Evolutionary conservation across 2,888 invertebrate genomes (phyloP), one percentile per base, ranked within the genome.

Genomic region (Ectemnius continuus): DNA sequence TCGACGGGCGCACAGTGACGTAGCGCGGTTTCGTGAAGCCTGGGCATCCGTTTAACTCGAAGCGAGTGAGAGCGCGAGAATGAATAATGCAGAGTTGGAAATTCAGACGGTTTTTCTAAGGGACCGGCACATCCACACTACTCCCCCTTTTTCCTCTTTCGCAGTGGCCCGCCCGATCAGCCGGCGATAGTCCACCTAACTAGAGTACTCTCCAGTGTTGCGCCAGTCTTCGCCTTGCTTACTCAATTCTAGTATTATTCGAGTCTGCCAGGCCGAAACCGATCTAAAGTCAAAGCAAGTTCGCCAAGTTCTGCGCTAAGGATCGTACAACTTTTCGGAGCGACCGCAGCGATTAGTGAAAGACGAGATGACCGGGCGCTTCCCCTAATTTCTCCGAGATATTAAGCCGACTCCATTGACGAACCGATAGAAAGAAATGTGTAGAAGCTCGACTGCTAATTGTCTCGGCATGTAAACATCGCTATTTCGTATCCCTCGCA

Each of bases 1-100:
- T 85, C 84, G 82, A 79, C 72, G 71, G 74, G 83, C 82, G 84
- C 84, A 84, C 84, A 84, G 87, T 85, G 84, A 82, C 86, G 85
- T 84, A 86, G 67, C 78, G 70, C 61, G 69, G 66, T 58, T 48
- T 62, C 75, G 64, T 64, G 68, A 75, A 76, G 66, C 81, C 79
- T 70, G 75, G n/a, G 66, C 63, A 20, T 52, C 16, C 73, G 36
- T 45, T 66, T 59, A 57, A 61, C 14, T 61, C 16, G 26, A 4
- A 5, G 11, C 63, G n/a, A 3, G 65, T 16, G 16, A 52, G 16
- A 52, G 16, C 16, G 52, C 16, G 52, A 36, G 36, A 52, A 52
- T 52, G 52, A 52, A 52, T 52, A 52, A 52, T 52, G 52, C 52
- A 52, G 5, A 14, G 14, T 52, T 52, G n/a, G 70, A 61, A 59